Evolutionary conservation across 2,113 vertebrate species (phyloP), one percentile per base, ranked within the genome.

Genomic region (Halichoerus grypus): DNA sequence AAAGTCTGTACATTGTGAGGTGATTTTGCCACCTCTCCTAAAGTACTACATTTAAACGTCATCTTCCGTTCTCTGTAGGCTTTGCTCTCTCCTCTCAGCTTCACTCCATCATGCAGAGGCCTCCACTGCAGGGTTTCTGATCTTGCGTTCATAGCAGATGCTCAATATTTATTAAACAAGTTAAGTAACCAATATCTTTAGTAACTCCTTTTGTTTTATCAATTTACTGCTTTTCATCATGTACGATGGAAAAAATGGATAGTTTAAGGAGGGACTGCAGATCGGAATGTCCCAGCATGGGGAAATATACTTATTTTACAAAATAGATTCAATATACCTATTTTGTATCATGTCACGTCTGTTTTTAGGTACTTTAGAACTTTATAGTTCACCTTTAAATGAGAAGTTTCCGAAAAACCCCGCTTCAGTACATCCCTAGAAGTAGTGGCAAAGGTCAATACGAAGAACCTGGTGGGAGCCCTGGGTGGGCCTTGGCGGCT

Each of bases 391-490:
- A n/a, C 74, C 39, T 72, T 51, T 51, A 95, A 91, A 93, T 36
- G 76, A 96, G 90, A 49, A 84, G 39, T 59, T 96, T 39, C 89
- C 74, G 39, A 84, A 97, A 92, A 96, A 21, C 36, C 36, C 82
- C 98, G 97, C 82, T 65, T 86, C 97, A 97, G 98, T 96, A 55
- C 7, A 4, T 98, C 88, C 97, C 97, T 98, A 99, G 98, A 98
- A 98, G 74, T 33, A 97, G 98, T 96, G 94, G 98, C 95, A 97
- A 97, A 97, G 98, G 6, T 24, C 21, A 28, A 0, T 9, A 11
- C 11, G 19, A 31, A 39, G 67, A 42, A 13, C 14, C 8, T 11
- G 22, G 21, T n/a, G 4, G 4, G 19, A 19, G n/a, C 26, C 49
- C 15, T 7, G 22, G 22, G 28, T 12, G 6, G 51, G 4, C 31